A percentile compares a stretch with the other conserved stretches of the same genome.
Conservation (phyloP, 1,140 invertebrate genomes). For the Platyscapa corneri region DNA sequence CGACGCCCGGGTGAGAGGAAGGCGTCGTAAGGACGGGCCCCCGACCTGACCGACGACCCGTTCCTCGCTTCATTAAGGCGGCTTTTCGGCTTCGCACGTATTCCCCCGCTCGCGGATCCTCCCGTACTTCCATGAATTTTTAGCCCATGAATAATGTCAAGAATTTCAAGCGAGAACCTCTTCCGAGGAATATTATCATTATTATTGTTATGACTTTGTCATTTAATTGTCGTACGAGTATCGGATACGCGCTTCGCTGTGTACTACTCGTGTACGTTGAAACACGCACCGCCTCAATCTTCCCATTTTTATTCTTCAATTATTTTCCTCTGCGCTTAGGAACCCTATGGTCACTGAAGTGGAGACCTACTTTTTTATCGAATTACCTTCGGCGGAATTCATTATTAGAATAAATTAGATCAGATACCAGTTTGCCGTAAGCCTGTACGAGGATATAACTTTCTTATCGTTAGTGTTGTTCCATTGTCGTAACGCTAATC, state of each 20-base stretch:
- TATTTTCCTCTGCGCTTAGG: background rate
- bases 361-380: background rate
- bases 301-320: no score
- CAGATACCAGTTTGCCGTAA: background rate
- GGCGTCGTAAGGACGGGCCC: no score
- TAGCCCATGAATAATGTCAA: background rate
- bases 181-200: background rate
- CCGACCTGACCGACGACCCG: no score
- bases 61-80: conserved; percentile 5
- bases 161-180: background rate
- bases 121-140: background rate
- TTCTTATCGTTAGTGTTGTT: background rate
- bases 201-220: no score
- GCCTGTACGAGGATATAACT: background rate
- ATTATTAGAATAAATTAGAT: background rate
- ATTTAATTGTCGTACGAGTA: no score
- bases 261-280: no score
- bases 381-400: background rate
- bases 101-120: background rate
- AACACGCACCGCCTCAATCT: no score
- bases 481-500: background rate
- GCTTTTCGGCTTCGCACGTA: background rate
- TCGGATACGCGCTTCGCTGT: no score
- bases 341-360: no score
- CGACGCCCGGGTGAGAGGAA: background rate